Evolutionary conservation across 2,888 invertebrate genomes (phyloP).

Genomic region (Marasmarcha lunaedactyla): DNA sequence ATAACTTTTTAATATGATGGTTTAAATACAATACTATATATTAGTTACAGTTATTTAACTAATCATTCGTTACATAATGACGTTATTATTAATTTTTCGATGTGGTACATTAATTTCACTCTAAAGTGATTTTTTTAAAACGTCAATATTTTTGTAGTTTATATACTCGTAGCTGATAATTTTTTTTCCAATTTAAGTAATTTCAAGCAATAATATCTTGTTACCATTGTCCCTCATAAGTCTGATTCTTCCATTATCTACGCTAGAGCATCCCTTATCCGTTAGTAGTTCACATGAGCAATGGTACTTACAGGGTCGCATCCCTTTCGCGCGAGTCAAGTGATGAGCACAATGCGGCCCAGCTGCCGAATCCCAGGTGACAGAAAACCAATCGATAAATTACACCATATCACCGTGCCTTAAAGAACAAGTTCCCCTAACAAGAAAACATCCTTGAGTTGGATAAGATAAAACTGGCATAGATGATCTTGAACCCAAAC

Average conservation of each 20-base stretch:
- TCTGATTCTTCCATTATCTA: constrained; percentile 26
- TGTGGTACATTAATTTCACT: too few relatives aligned
- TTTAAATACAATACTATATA: too few relatives aligned
- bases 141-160: too few relatives aligned
- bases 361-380: constrained; percentile 53
- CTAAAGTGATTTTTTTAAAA: too few relatives aligned
- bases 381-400: constrained; percentile 16
- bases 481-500: constrained; percentile 32
- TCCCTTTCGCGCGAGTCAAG: constrained; percentile 63
- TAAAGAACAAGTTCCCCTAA: constrained; percentile 13
- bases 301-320: constrained; percentile 25
- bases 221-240: constrained; percentile 34
- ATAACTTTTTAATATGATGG: too few relatives aligned
- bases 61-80: too few relatives aligned
- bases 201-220: constrained; percentile 24
- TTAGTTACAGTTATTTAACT: too few relatives aligned
- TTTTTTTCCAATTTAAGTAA: too few relatives aligned
- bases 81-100: too few relatives aligned
- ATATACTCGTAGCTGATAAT: too few relatives aligned
- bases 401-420: constrained; percentile 17
- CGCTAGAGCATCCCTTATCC: constrained; percentile 35
- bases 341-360: constrained; percentile 50
- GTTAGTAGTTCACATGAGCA: constrained; percentile 55
- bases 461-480: not conserved
- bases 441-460: constrained; percentile 7